Evolutionary conservation across 2,888 invertebrate genomes (phyloP).

Genomic region (Pardosa pseudoannulata): DNA sequence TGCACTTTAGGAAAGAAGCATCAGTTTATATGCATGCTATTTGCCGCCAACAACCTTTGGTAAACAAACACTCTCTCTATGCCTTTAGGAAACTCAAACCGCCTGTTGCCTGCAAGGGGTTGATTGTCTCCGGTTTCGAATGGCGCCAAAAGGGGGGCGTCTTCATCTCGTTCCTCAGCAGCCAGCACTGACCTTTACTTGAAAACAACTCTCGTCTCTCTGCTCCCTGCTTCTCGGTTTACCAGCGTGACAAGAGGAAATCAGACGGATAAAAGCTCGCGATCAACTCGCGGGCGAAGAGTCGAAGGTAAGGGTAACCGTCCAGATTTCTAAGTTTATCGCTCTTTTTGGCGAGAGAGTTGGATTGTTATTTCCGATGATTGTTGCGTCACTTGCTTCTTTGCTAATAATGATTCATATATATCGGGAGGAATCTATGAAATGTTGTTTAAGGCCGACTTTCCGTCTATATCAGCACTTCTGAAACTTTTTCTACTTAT

Average conservation of each 20-base stretch:
- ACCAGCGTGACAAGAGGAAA: slow-evolving; percentile 28
- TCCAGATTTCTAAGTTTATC: not conserved
- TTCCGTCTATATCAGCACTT: too few relatives aligned
- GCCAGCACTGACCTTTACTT: slow-evolving; percentile 34
- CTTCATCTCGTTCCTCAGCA: slow-evolving; percentile 35
- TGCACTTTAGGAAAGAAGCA: too few relatives aligned
- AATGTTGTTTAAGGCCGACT: too few relatives aligned
- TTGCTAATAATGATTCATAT: too few relatives aligned
- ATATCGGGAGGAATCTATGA: too few relatives aligned
- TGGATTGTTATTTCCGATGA: too few relatives aligned
- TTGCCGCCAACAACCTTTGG: too few relatives aligned
- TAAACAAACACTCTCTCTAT: not conserved
- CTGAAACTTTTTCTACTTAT: too few relatives aligned
- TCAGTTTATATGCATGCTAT: too few relatives aligned
- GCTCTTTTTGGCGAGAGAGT: not conserved
- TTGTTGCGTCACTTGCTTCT: too few relatives aligned
- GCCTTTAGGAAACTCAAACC: not conserved
- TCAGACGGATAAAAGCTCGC: slow-evolving; percentile 23
- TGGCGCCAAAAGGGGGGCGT: slow-evolving; percentile 38
- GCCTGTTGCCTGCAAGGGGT: not conserved
- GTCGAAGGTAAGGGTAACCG: not conserved
- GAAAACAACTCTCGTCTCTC: not conserved
- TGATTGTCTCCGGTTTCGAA: not conserved
- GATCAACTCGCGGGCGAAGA: slow-evolving; percentile 28
- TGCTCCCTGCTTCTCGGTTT: slow-evolving; percentile 26